These are phyloP conservation scores for Aethina tumida DNA, from an alignment of 1,140 invertebrate species.

Conservation along the genomic window DNA sequence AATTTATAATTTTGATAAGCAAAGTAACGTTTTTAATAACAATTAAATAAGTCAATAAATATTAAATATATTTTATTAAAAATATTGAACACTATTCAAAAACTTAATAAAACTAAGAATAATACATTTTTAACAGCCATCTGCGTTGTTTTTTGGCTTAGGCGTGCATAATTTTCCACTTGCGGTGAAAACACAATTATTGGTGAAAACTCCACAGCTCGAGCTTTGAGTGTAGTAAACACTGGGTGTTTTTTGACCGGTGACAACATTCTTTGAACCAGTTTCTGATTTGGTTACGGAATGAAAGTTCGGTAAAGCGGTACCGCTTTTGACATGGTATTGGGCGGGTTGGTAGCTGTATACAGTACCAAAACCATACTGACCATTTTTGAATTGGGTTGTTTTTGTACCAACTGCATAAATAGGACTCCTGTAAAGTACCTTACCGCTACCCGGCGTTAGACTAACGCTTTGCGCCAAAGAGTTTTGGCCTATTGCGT, in stretches of 20 bases:
- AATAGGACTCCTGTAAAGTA: slow-evolving; percentile 36
- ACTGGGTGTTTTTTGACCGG: slow-evolving; percentile 54
- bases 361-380: slow-evolving; percentile 25
- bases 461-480: slow-evolving; percentile 54
- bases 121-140: no score
- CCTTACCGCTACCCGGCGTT: slow-evolving; percentile 43
- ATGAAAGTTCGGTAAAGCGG: slow-evolving; percentile 45
- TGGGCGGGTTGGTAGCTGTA: slow-evolving; percentile 26
- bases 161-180: slow-evolving; percentile 71
- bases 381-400: slow-evolving; percentile 21
- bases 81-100: no score
- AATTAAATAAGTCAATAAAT: no score
- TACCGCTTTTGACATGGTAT: slow-evolving; percentile 27
- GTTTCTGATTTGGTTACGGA: slow-evolving; percentile 69
- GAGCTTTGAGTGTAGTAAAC: slow-evolving; percentile 77
- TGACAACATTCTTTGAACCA: slow-evolving; percentile 46
- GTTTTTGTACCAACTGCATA: slow-evolving; percentile 35
- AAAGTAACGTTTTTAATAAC: no score
- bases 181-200: slow-evolving; percentile 69
- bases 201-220: slow-evolving; percentile 75
- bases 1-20: no score
- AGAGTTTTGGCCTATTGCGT: slow-evolving; percentile 45
- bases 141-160: slow-evolving; percentile 47
- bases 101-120: no score
- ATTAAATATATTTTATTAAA: no score